phyloP scores from a whole-genome alignment of 2,888 invertebrate genomes.

The Trichopria drosophilae region DNA sequence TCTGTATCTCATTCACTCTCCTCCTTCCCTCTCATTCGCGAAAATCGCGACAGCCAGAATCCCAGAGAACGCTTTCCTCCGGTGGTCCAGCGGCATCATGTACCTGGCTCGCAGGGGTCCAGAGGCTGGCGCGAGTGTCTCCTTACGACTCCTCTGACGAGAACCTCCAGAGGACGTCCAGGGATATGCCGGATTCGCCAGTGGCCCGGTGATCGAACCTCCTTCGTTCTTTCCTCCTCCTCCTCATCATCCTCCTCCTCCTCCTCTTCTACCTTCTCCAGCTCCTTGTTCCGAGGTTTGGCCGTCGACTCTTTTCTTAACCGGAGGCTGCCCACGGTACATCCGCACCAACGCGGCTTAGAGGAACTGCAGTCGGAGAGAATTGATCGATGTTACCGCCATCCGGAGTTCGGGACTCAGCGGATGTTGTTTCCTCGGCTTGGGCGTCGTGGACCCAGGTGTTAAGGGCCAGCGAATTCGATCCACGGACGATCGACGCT shows the following conservation, averaged over 20 bases:
- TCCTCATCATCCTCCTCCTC: slow-evolving; percentile 12
- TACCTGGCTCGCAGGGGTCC: neutral
- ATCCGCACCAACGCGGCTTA: slow-evolving; percentile 24
- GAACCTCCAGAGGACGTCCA: slow-evolving; percentile 6
- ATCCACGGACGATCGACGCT: too few species aligned
- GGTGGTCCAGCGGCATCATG: slow-evolving; percentile 1
- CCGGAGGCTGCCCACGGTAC: slow-evolving; percentile 25
- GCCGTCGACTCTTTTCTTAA: slow-evolving; percentile 22
- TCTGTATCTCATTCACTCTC: slow-evolving; percentile 10
- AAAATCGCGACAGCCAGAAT: neutral
- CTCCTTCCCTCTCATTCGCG: slow-evolving; percentile 19
- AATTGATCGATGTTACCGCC: too few species aligned
- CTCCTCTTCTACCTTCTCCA: slow-evolving; percentile 8
- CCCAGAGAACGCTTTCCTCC: neutral
- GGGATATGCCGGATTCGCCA: too few species aligned
- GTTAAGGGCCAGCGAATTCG: too few species aligned
- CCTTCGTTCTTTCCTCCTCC: slow-evolving; percentile 24
- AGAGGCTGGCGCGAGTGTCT: neutral
- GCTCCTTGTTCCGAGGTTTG: slow-evolving; percentile 10
- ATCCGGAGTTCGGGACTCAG: too few species aligned
- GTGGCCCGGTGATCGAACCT: slow-evolving; percentile 1
- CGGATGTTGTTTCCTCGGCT: too few species aligned
- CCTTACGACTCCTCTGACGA: slow-evolving; percentile 12
- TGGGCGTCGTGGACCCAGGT: too few species aligned
- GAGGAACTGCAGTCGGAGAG: slow-evolving; percentile 27